phyloP scores from a whole-genome alignment of 1,140 invertebrate genomes.

The Kradibia gibbosae region DNA sequence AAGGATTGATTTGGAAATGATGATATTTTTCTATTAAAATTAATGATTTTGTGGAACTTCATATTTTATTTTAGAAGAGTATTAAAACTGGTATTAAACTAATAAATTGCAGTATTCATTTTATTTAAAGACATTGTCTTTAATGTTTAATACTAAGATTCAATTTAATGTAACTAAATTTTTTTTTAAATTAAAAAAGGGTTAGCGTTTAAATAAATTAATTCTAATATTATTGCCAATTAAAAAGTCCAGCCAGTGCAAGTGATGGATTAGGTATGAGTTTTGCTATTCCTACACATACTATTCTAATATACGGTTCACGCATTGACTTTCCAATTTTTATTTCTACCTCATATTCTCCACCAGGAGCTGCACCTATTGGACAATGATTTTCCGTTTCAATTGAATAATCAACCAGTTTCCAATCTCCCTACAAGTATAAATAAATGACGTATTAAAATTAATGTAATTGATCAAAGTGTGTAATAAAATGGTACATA shows the following conservation, averaged over 20 bases:
- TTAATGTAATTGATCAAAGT: neutral
- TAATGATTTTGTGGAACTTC: neutral
- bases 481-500: neutral
- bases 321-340: neutral
- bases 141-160: neutral
- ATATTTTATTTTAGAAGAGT: constrained; percentile 25
- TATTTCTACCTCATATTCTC: constrained; percentile 2
- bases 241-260: neutral
- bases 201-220: neutral
- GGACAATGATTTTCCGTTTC: neutral
- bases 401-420: constrained; percentile 5
- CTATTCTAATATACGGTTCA: constrained; percentile 2
- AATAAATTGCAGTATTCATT: neutral
- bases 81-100: constrained; percentile 12
- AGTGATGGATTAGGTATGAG: neutral
- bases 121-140: neutral
- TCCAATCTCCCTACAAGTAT: constrained; percentile 1
- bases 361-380: constrained; percentile 1
- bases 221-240: neutral
- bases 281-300: neutral
- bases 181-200: neutral
- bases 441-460: neutral
- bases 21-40: neutral
- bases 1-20: neutral
- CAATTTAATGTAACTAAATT: neutral